These are phyloP conservation scores for Epinotia bilunana DNA, from an alignment of 2,888 invertebrate genomes.

Conservation along the genomic window DNA sequence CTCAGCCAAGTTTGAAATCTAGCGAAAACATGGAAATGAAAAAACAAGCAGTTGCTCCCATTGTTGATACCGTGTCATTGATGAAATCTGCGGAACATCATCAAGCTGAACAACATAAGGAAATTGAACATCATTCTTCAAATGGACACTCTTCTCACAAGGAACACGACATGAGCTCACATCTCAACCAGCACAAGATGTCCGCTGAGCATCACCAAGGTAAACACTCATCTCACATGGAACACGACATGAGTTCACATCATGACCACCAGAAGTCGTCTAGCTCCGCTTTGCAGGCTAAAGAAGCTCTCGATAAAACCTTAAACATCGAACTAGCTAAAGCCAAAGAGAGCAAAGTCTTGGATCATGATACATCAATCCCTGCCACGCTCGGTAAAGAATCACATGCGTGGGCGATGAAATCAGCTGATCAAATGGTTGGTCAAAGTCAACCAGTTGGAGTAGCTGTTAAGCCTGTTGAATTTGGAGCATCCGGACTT, in stretches of 20 bases:
- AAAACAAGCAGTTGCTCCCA: conserved; percentile 22
- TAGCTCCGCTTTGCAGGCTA: neutral
- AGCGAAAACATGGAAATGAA: conserved; percentile 43
- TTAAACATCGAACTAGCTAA: neutral
- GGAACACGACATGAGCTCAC: conserved; percentile 3
- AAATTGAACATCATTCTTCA: neutral
- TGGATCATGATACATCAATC: conserved; percentile 9
- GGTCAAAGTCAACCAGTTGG: conserved; percentile 35
- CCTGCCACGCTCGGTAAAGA: conserved; percentile 17
- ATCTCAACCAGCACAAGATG: neutral
- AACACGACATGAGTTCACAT: neutral
- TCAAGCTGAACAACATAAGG: conserved; percentile 12
- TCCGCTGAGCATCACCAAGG: conserved; percentile 26
- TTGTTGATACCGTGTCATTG: conserved; percentile 42
- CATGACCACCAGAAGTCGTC: conserved; percentile 5
- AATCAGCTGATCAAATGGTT: conserved; percentile 37
- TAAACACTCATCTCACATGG: conserved; percentile 5
- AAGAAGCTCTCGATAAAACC: conserved; percentile 5
- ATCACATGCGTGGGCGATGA: conserved; percentile 15
- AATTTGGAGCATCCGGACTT: conserved; percentile 1
- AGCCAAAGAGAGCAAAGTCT: neutral
- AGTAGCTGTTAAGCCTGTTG: conserved; percentile 5
- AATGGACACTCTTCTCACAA: neutral
- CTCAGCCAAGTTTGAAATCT: conserved; percentile 20
- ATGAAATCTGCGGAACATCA: conserved; percentile 45